Evolutionary conservation across 2,888 invertebrate species (phyloP), one percentile per base, ranked within the genome.

Genomic region (Drymonia ruficornis): DNA sequence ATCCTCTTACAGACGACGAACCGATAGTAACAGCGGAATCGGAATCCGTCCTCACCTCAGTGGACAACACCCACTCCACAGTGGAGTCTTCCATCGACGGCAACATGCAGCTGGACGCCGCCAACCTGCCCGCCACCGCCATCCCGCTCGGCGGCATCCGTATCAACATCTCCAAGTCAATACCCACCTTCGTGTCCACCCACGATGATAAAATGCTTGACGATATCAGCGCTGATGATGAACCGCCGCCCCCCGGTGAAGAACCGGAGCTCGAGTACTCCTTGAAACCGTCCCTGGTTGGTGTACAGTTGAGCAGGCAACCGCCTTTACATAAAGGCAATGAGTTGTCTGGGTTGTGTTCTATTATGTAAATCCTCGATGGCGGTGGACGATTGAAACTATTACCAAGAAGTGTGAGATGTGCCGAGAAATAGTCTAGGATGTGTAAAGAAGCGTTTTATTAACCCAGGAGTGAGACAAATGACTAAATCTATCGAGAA

Each of bases 321-420:
- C 96, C 97, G 3, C 95, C 95, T 0, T 94, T 96, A 44, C 91
- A 93, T 55, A 96, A 94, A 80, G 98, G 97, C 31, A 94, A 93
- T 59, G 98, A 98, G 81, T 93, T 97, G 18, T 97, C 98, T 0
- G 98, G 97, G 31, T 91, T 98, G 69, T 98, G 98, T 91, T 95
- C 96, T 50, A 96, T 98, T 71, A 97, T 97, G 97, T 97, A 53
- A 55, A 23, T 46, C 29, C 18, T 13, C 23, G n/a, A 15, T 23
- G 28, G 28, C 0, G 28, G 28, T n/a, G n/a, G n/a, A n/a, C n/a
- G n/a, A n/a, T n/a, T n/a, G n/a, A n/a, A n/a, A n/a, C n/a, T n/a
- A n/a, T n/a, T n/a, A n/a, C n/a, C n/a, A n/a, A n/a, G n/a, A n/a
- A n/a, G n/a, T n/a, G n/a, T n/a, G n/a, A n/a, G n/a, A n/a, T n/a